Base-by-base conservation (phyloP, 2,888 invertebrate genomes). In the Conops quadrifasciatus region DNA sequence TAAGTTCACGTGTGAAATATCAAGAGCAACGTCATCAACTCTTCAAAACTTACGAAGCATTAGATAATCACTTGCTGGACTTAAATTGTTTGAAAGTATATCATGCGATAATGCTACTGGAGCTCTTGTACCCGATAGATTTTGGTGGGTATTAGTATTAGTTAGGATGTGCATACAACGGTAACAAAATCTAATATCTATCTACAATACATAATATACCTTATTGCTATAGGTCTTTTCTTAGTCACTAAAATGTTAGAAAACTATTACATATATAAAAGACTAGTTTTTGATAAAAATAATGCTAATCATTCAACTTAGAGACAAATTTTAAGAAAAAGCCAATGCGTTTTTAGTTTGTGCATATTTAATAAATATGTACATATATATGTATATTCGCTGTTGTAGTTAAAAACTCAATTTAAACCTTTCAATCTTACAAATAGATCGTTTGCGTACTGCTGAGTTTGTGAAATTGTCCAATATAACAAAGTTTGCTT, bases 381-480 rank as follows among this genome's bases (percentile, higher is more conserved):
- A n/a, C n/a, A n/a, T n/a, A n/a, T n/a, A n/a, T n/a, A n/a, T n/a
- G n/a, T n/a, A n/a, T n/a, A n/a, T n/a, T n/a, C n/a, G n/a, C n/a
- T n/a, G n/a, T n/a, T n/a, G n/a, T n/a, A n/a, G n/a, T n/a, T n/a
- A n/a, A n/a, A n/a, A n/a, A n/a, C n/a, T n/a, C n/a, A n/a, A n/a
- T n/a, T n/a, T n/a, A n/a, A n/a, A n/a, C n/a, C n/a, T n/a, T 59
- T 62, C 19, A 21, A 56, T 9, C 21, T 67, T 28, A 15, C 67
- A 68, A 68, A 28, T 19, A 79, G 79, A 24, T 19, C 36, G 80
- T 78, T 9, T 26, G n/a, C 64, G 71, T 15, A 73, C 74, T 16
- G 15, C n/a, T 0, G 82, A 82, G 21, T 79, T 76, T 62, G 16
- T 15, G 1, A 71, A 78, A 49, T 36, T 83, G 28, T 51, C 68